Base-by-base conservation (phyloP, 2,888 invertebrate genomes). In the Ariolimax columbianus region DNA sequence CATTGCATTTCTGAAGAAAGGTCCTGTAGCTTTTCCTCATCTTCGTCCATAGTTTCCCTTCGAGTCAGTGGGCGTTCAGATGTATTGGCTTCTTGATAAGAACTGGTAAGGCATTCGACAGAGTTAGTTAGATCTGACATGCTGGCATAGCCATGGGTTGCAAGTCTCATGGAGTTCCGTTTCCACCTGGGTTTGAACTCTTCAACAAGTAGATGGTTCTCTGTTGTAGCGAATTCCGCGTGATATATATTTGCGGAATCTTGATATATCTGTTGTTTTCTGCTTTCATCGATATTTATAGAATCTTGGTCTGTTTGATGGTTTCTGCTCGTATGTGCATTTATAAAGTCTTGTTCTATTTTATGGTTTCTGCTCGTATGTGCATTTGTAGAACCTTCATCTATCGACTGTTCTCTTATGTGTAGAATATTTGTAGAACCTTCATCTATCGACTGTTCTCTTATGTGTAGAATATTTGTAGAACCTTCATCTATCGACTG, bases 121-220 rank as follows among this genome's bases (percentile, higher is more conserved):
- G 84, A 79, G 26, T 80, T 63, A 7, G 79, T 80, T 7, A 84
- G 43, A 40, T 84, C 84, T 33, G 84, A 84, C 79, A 84, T 79
- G 72, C 84, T 84, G 1, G 75, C 47, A 38, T 77, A 83, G 33
- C 83, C 83, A 55, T 72, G 78, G 17, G 84, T 84, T n/a, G 84
- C 84, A n/a, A 84, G 59, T 63, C 84, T 30, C 80, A 84, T 43
- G 2, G 84, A 84, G 36, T 84, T 84, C 47, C 84, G 66, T 47
- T 84, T 84, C 83, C 83, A 83, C 3, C 38, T 59, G 11, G 59
- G 26, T 33, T 59, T 78, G 14, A 63, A 63, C 9, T 78, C 78
- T 63, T 9, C 23, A 14, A 9, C 30, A 38, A 33, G 40, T 26
- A 38, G 38, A 33, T 0, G 23, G 26, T 30, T 33, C 47, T 75